A percentile compares a stretch with the other conserved stretches of the same genome.
Conservation (phyloP, 2,113 vertebrate species). For the Mustelus asterias region DNA sequence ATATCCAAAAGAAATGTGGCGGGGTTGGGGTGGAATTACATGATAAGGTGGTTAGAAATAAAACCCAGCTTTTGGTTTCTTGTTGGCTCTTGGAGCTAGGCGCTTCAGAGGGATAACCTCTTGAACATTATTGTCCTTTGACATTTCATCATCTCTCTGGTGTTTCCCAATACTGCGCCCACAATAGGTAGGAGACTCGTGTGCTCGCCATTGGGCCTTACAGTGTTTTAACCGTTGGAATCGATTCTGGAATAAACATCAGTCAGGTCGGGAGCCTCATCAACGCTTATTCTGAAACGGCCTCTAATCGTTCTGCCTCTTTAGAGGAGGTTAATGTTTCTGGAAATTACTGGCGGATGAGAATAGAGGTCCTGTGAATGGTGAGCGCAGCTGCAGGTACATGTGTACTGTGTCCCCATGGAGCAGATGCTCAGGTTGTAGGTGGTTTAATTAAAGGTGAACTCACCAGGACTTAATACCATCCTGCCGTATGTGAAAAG, state of each 20-base stretch:
- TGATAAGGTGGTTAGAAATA: not conserved
- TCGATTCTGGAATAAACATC: not conserved
- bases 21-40: too few relatives aligned
- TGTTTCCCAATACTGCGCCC: not conserved
- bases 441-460: not conserved
- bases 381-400: not conserved
- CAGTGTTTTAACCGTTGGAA: not conserved
- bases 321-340: not conserved
- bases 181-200: too few relatives aligned
- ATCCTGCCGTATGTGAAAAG: not conserved
- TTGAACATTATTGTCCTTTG: not conserved
- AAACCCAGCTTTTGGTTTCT: not conserved
- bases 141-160: not conserved
- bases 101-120: not conserved
- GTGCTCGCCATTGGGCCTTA: not conserved
- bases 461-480: not conserved
- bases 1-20: not conserved
- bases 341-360: not conserved
- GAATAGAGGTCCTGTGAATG: not conserved
- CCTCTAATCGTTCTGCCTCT: not conserved
- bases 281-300: not conserved
- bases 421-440: constrained; percentile 3
- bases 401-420: not conserved
- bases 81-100: not conserved
- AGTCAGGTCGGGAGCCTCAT: not conserved